These are phyloP conservation scores for Caenorhabditis plicata DNA, from an alignment of 2,888 invertebrate genomes.

Conservation along the genomic window DNA sequence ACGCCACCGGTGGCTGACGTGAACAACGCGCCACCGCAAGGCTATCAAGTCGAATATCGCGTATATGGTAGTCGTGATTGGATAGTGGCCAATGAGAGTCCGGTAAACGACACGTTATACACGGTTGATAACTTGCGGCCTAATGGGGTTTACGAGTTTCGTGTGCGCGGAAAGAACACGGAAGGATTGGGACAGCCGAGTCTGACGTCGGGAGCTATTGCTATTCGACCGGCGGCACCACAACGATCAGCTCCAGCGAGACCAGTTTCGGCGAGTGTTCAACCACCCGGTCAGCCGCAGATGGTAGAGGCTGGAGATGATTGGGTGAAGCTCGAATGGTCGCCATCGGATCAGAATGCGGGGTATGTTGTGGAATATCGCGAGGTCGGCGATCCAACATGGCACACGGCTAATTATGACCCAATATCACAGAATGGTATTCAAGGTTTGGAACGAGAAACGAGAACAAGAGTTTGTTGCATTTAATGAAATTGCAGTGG, in stretches of 20 bases:
- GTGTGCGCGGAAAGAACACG: slow-evolving; percentile 58
- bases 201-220: slow-evolving; percentile 15
- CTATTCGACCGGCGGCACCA: slow-evolving; percentile 34
- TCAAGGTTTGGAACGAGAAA: slow-evolving; percentile 30
- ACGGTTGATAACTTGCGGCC: slow-evolving; percentile 61
- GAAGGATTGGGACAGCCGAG: slow-evolving; percentile 54
- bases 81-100: slow-evolving; percentile 55
- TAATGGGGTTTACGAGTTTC: slow-evolving; percentile 65
- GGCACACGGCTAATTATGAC: slow-evolving; percentile 55
- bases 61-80: slow-evolving; percentile 54
- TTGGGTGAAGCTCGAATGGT: slow-evolving; percentile 62
- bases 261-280: slow-evolving; percentile 14
- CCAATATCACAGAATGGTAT: slow-evolving; percentile 55
- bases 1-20: slow-evolving; percentile 46
- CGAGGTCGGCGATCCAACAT: slow-evolving; percentile 60
- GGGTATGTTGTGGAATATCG: slow-evolving; percentile 62
- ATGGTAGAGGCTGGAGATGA: slow-evolving; percentile 60
- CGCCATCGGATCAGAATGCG: slow-evolving; percentile 37
- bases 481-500: slow-evolving; percentile 38
- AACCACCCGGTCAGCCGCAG: slow-evolving; percentile 43
- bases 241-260: slow-evolving; percentile 22
- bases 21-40: slow-evolving; percentile 42
- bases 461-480: not conserved
- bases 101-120: slow-evolving; percentile 28
- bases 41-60: slow-evolving; percentile 53